These are phyloP conservation scores for Phoenicopterus ruber DNA, from an alignment of 2,113 vertebrate species.

Conservation along the genomic window DNA sequence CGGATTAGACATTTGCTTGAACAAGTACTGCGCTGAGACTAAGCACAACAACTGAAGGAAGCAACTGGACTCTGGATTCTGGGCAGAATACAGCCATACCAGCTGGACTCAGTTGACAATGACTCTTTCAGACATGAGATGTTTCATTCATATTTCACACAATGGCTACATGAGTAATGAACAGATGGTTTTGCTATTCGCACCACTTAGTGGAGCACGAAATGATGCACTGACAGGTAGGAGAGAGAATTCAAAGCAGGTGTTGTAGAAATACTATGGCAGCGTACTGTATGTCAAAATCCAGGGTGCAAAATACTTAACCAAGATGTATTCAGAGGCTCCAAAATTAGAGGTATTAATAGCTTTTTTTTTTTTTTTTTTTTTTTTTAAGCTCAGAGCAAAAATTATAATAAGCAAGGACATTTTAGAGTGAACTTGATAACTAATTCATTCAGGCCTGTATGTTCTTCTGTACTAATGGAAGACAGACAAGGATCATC, in stretches of 20 bases:
- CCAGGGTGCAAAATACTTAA: neutral
- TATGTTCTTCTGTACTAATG: neutral
- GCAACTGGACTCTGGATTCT: neutral
- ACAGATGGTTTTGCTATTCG: slow-evolving; percentile 62
- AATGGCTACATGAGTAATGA: slow-evolving; percentile 58
- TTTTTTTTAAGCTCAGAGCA: neutral
- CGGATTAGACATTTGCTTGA: neutral
- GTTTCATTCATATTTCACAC: slow-evolving; percentile 60
- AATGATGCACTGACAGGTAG: slow-evolving; percentile 64
- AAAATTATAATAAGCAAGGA: neutral
- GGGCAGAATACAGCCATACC: neutral
- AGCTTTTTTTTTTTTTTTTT: neutral
- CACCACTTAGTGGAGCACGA: slow-evolving; percentile 62
- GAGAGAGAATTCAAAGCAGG: slow-evolving; percentile 1
- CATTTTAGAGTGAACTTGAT: neutral
- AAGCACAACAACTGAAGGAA: neutral
- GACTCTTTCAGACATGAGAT: slow-evolving; percentile 49
- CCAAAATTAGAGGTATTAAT: neutral
- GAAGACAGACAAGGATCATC: neutral
- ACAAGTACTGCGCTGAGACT: neutral
- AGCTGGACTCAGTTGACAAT: slow-evolving; percentile 43
- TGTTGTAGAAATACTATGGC: neutral
- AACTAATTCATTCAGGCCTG: neutral
- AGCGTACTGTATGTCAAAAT: neutral
- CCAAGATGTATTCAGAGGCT: neutral